These are phyloP conservation scores for Pristis pectinata DNA, from an alignment of 2,797 vertebrate genomes.

Conservation along the genomic window DNA sequence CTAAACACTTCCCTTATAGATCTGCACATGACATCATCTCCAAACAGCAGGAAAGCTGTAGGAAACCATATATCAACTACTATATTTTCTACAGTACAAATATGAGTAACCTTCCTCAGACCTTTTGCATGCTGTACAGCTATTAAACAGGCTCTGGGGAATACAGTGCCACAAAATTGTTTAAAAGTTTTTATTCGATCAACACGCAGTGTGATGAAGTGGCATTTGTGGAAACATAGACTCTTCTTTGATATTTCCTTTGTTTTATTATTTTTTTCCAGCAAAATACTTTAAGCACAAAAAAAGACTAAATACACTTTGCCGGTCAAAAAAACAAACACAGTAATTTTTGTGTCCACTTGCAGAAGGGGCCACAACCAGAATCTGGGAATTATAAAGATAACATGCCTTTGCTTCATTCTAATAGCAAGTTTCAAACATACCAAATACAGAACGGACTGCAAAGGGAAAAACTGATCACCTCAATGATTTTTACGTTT, in stretches of 20 bases:
- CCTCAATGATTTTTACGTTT: neutral
- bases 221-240: conserved; percentile 15
- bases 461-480: neutral
- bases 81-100: conserved; percentile 69
- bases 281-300: conserved; percentile 14
- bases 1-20: conserved; percentile 25
- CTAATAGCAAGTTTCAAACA: neutral
- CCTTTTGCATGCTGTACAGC: conserved; percentile 72
- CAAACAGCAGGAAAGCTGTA: conserved; percentile 56
- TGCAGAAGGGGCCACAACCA: neutral
- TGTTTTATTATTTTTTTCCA: conserved; percentile 19
- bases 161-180: conserved; percentile 52
- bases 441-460: neutral
- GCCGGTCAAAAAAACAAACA: conserved; percentile 17
- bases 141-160: conserved; percentile 54
- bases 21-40: conserved; percentile 45
- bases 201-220: conserved; percentile 20
- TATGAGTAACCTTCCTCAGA: conserved; percentile 63
- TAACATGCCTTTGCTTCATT: neutral
- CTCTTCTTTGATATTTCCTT: conserved; percentile 32
- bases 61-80: conserved; percentile 73
- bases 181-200: conserved; percentile 40
- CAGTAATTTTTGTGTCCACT: neutral
- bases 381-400: neutral
- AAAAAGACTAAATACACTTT: conserved; percentile 27